Evolutionary conservation across 1,140 invertebrate genomes (phyloP).

Genomic region (Drosophila athabasca): DNA sequence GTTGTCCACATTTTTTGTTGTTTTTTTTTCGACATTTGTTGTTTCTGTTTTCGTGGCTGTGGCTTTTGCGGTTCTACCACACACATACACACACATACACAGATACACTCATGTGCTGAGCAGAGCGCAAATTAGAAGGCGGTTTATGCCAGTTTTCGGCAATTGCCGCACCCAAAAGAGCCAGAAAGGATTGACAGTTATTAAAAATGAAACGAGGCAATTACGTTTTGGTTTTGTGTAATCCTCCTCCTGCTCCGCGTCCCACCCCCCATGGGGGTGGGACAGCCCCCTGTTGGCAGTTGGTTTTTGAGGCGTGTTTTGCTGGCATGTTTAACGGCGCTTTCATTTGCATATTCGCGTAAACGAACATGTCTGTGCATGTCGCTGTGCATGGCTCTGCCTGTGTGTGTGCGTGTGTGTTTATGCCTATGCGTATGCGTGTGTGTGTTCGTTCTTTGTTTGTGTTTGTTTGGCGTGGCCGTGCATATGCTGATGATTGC

Average conservation of each 20-base stretch:
- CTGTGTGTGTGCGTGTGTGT: constrained; percentile 11
- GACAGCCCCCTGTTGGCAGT: constrained; percentile 30
- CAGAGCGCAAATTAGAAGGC: constrained; percentile 61
- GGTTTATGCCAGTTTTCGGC: constrained; percentile 58
- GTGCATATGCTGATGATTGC: constrained; percentile 71
- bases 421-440: constrained; percentile 25
- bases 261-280: neutral
- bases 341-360: constrained; percentile 59
- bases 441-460: constrained; percentile 9
- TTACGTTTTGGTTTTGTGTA: constrained; percentile 68
- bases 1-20: constrained; percentile 32
- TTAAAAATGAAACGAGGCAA: constrained; percentile 81
- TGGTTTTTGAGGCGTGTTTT: constrained; percentile 64
- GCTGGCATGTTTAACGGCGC: constrained; percentile 72
- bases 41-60: constrained; percentile 32
- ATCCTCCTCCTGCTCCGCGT: too few species aligned
- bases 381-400: constrained; percentile 4
- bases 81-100: neutral
- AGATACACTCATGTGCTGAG: constrained; percentile 21
- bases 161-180: constrained; percentile 69
- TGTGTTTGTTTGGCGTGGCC: constrained; percentile 14
- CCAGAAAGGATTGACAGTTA: constrained; percentile 80
- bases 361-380: neutral
- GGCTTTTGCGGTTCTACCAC: constrained; percentile 40
- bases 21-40: constrained; percentile 16